Evolutionary conservation across 2,113 vertebrate genomes (phyloP).

Genomic region (Eonycteris spelaea): DNA sequence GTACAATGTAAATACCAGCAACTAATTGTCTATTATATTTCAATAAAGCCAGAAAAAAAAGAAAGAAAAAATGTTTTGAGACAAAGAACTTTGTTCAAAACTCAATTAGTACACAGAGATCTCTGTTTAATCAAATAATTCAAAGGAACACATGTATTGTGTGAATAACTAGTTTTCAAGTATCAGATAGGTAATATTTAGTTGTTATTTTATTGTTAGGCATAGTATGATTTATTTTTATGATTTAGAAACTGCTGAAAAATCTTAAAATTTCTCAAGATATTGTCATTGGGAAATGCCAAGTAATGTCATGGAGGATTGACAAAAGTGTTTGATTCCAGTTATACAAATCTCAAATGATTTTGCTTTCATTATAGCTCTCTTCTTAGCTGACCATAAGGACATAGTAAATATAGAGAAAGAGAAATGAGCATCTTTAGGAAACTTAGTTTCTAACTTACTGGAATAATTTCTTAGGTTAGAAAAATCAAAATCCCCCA

Average conservation of each 20-base stretch:
- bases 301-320: neutral
- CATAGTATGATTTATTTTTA: neutral
- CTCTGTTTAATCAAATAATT: slow-evolving; percentile 13
- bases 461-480: slow-evolving; percentile 33
- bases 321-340: neutral
- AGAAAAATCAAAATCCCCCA: slow-evolving; percentile 41
- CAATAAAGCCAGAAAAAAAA: too few species aligned
- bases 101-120: neutral
- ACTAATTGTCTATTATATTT: too few species aligned
- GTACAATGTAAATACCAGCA: too few species aligned
- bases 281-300: neutral
- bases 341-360: slow-evolving; percentile 6
- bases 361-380: neutral
- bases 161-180: slow-evolving; percentile 8
- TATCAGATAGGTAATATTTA: neutral
- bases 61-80: neutral
- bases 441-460: slow-evolving; percentile 26
- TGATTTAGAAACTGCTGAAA: neutral
- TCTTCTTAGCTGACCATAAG: neutral
- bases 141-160: neutral
- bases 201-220: neutral
- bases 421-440: neutral
- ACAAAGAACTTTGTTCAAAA: neutral
- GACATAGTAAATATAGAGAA: neutral
- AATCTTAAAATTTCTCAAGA: slow-evolving; percentile 15